Evolutionary conservation across 2,888 invertebrate species (phyloP), one percentile per base, ranked within the genome.

Genomic region (Geotrupes spiniger): DNA sequence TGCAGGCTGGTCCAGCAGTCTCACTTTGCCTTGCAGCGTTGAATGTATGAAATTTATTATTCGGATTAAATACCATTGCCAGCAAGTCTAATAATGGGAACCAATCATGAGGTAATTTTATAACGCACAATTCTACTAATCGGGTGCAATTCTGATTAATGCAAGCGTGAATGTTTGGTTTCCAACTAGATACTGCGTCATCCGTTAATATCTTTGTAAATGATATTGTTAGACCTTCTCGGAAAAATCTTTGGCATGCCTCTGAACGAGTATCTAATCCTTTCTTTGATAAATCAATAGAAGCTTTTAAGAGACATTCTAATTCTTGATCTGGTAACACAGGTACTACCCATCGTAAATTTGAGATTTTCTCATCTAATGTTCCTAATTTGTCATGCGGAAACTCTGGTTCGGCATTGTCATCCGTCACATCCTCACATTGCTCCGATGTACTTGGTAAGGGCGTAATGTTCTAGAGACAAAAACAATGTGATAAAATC

Each of bases 171-270:
- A 97, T 97, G 74, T 96, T 96, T 66, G 86, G 84, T 75, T 96
- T 97, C 97, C 97, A 97, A 66, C 94, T 94, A 66, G 91, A 91
- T 42, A 97, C 96, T 43, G 97, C 96, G 75, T 97, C 97, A 74
- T 97, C 97, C 11, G 95, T 95, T 66, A 97, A 80, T 69, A 97
- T 94, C 78, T 96, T 96, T 40, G 92, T 92, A 74, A 97, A 97
- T 42, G 96, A 96, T 59, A 90, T 84, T 53, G 93, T 92, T 60
- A 97, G 80, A 42, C 94, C 93, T 71, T 96, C 95, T 63, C 91
- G 85, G 78, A 94, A 95, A 77, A 97, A 97, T 61, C 92, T 82
- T 71, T 95, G 93, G 74, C 96, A 97, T 43, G 88, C 83, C 74
- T 89, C 87, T 70, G 92, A 89, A 68, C 88, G 85, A 54, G 85